Conservation (phyloP, 2,888 invertebrate genomes). For the Anthophora plumipes region DNA sequence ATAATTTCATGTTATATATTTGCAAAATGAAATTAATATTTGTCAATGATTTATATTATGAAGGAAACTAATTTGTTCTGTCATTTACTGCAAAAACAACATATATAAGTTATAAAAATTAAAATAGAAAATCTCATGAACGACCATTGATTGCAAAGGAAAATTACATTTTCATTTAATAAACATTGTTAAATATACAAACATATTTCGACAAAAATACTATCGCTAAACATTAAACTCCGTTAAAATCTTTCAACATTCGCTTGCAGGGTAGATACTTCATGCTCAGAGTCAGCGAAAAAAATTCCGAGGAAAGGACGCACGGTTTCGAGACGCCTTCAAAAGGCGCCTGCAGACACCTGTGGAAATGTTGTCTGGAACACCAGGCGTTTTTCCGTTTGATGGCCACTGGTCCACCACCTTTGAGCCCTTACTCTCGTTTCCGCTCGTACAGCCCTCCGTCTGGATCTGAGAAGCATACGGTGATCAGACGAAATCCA, state of each 20-base stretch:
- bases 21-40: too few species aligned
- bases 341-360: slow-evolving; percentile 96
- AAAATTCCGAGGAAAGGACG: slow-evolving; percentile 98
- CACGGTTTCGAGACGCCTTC: slow-evolving; percentile 98
- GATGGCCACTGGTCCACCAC: slow-evolving; percentile 88
- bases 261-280: slow-evolving; percentile 92
- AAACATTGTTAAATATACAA: too few species aligned
- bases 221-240: neutral
- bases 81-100: too few species aligned
- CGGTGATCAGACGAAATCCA: slow-evolving; percentile 85
- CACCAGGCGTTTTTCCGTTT: slow-evolving; percentile 97
- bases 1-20: too few species aligned
- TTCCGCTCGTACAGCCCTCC: slow-evolving; percentile 84
- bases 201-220: too few species aligned
- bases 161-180: too few species aligned
- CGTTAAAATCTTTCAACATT: neutral
- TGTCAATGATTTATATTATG: too few species aligned
- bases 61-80: too few species aligned
- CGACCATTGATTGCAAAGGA: too few species aligned
- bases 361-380: slow-evolving; percentile 98
- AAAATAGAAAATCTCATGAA: too few species aligned
- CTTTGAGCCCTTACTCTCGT: slow-evolving; percentile 83
- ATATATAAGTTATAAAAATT: too few species aligned
- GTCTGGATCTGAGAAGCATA: slow-evolving; percentile 81
- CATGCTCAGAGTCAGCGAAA: slow-evolving; percentile 97